Evolutionary conservation across 2,888 invertebrate genomes (phyloP).

Genomic region (Poecilobothrus nobilitatus): DNA sequence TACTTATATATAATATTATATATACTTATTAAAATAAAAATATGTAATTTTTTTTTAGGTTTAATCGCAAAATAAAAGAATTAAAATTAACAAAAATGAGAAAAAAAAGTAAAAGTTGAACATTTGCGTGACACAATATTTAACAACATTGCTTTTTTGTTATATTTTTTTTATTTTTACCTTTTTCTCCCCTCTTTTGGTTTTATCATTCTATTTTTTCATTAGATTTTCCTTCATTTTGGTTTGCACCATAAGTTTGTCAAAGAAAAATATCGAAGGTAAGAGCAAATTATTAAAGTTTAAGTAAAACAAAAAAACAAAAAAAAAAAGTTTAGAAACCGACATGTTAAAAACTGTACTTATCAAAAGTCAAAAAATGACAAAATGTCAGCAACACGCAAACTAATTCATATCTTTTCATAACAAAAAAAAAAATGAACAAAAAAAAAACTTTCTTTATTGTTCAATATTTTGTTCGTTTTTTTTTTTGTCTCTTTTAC

Average conservation of each 20-base stretch:
- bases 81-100: not conserved
- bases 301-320: not conserved
- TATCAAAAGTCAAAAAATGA: slow-evolving; percentile 6
- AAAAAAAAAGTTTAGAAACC: not conserved
- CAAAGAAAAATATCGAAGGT: not conserved
- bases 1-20: too few species aligned
- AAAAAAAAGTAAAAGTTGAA: not conserved
- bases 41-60: not conserved
- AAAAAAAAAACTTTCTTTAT: too few species aligned
- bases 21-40: not conserved
- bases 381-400: slow-evolving; percentile 6
- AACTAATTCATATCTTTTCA: not conserved
- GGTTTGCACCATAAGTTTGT: not conserved
- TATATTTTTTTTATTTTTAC: not conserved
- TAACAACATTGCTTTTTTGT: not conserved
- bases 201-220: too few species aligned
- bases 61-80: not conserved
- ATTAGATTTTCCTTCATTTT: too few species aligned
- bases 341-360: slow-evolving; percentile 4
- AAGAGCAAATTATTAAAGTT: not conserved
- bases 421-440: not conserved
- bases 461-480: too few species aligned
- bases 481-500: too few species aligned
- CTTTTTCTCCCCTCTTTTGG: too few species aligned
- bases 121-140: slow-evolving; percentile 4